These are phyloP conservation scores for Luidia sarsii DNA, from an alignment of 53 echinoderm and acorn worm species.

Conservation along the genomic window DNA sequence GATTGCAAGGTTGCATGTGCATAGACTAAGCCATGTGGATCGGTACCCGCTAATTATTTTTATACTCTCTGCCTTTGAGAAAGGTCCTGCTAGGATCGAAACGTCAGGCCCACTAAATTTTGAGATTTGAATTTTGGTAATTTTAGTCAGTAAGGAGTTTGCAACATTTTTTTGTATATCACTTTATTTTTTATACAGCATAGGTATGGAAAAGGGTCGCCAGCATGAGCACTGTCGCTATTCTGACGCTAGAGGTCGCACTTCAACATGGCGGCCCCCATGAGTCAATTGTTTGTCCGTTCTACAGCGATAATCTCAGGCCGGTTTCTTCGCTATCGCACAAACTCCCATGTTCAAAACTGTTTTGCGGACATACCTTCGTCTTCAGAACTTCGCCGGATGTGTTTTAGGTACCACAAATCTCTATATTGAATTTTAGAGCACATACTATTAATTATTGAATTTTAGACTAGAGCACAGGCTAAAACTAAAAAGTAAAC, in stretches of 20 bases:
- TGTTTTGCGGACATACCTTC: not conserved
- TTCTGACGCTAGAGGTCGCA: constrained; percentile 23
- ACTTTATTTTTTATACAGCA: no score
- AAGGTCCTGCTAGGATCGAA: no score
- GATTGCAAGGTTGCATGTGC: not conserved
- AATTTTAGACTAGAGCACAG: no score
- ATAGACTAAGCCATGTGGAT: no score
- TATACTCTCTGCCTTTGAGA: no score
- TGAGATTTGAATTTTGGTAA: no score
- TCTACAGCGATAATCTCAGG: not conserved
- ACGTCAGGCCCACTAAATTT: no score
- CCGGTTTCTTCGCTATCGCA: not conserved
- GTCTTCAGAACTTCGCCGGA: not conserved
- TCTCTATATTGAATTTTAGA: not conserved
- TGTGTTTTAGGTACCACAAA: constrained; percentile 16
- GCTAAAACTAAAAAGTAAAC: no score
- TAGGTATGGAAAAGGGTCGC: no score
- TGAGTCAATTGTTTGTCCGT: not conserved
- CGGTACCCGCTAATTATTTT: no score
- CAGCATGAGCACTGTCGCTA: not conserved
- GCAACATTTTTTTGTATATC: no score
- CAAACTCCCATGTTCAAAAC: not conserved
- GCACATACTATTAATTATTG: not conserved
- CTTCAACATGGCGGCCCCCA: constrained; percentile 25
- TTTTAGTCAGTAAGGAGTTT: no score